Percentiles rank a stretch among this genome's conserved stretches.
Evolutionary conservation across 2,888 invertebrate genomes (phyloP).

Genomic region (Drosophila nr. perissopoda): DNA sequence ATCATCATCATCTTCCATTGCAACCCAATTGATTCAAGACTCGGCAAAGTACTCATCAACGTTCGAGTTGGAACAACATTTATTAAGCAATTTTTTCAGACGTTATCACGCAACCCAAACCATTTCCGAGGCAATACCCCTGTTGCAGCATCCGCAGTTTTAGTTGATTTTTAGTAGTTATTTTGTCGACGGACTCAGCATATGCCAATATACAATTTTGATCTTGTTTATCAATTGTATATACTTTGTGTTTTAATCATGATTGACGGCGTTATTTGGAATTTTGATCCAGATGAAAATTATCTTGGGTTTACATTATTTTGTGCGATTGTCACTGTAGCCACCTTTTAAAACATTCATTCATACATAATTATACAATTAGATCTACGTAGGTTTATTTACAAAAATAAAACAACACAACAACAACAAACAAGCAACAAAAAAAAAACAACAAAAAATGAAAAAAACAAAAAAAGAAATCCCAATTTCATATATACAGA

Average conservation of each 20-base stretch:
- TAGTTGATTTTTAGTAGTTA: conserved; percentile 39
- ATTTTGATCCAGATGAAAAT: conserved; percentile 43
- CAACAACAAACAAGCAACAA: conserved; percentile 16
- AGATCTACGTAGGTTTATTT: conserved; percentile 71
- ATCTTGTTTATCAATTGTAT: conserved; percentile 54
- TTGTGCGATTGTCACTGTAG: conserved; percentile 61
- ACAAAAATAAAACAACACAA: conserved; percentile 24
- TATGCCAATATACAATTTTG: conserved; percentile 38
- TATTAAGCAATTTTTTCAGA: conserved; percentile 77
- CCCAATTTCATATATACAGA: conserved; percentile 52
- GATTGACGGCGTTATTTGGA: conserved; percentile 40
- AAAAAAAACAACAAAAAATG: conserved; percentile 24
- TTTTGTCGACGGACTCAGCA: conserved; percentile 15
- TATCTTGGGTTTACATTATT: conserved; percentile 48
- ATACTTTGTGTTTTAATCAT: conserved; percentile 48
- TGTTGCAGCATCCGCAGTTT: conserved; percentile 54
- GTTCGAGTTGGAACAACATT: conserved; percentile 76
- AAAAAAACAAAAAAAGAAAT: conserved; percentile 21
- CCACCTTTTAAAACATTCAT: conserved; percentile 68
- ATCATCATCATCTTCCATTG: conserved; percentile 64
- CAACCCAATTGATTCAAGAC: conserved; percentile 60
- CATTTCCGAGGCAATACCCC: conserved; percentile 54
- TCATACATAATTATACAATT: conserved; percentile 65
- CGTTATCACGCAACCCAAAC: conserved; percentile 66
- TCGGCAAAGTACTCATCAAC: conserved; percentile 65